These are phyloP conservation scores for Hirundo rustica DNA, from an alignment of 2,797 vertebrate genomes.

Conservation along the genomic window DNA sequence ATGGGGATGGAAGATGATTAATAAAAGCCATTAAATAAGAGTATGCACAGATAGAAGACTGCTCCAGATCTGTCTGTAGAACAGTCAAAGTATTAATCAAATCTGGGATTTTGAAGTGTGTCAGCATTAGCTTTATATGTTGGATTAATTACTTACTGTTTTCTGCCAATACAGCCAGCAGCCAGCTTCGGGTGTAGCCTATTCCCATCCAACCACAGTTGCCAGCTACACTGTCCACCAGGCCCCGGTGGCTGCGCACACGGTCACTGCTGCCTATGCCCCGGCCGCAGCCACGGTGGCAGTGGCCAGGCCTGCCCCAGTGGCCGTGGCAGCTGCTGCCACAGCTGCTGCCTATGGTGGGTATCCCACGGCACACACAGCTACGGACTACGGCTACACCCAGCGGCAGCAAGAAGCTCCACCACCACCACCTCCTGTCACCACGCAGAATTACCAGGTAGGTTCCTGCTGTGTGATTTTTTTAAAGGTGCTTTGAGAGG, in stretches of 20 bases:
- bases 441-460: slow-evolving; percentile 96
- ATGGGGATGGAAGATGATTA: not conserved
- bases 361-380: slow-evolving; percentile 90
- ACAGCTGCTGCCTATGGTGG: slow-evolving; percentile 92
- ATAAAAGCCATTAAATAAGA: not conserved
- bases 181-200: slow-evolving; percentile 92
- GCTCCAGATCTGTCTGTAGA: not conserved
- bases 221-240: slow-evolving; percentile 99
- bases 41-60: not conserved
- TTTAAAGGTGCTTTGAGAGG: not conserved
- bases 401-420: slow-evolving; percentile 95
- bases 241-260: slow-evolving; percentile 94
- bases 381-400: slow-evolving; percentile 92
- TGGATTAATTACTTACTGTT: not conserved
- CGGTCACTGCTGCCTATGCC: slow-evolving; percentile 93
- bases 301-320: slow-evolving; percentile 90
- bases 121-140: not conserved
- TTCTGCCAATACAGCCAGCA: slow-evolving; percentile 85
- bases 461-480: not conserved
- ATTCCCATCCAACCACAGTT: slow-evolving; percentile 97
- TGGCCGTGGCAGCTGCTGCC: slow-evolving; percentile 89
- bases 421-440: slow-evolving; percentile 93
- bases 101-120: not conserved
- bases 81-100: not conserved
- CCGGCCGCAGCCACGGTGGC: slow-evolving; percentile 92